Percentiles rank a stretch among this genome's conserved stretches.
Evolutionary conservation across 2,888 invertebrate genomes (phyloP).

Genomic region (Lasioglossum malachurum): DNA sequence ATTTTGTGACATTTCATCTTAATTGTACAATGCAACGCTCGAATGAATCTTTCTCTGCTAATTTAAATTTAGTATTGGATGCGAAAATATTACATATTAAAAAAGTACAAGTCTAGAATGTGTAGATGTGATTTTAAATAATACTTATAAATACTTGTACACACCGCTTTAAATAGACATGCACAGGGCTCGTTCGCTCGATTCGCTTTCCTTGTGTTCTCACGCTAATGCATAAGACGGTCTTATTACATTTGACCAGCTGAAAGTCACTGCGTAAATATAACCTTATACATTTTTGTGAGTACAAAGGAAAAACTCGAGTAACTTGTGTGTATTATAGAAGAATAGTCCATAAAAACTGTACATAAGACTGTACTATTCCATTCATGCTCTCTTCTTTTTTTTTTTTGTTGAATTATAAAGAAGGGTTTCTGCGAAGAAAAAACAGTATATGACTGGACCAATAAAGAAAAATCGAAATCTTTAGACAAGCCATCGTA

Average conservation of each 20-base stretch:
- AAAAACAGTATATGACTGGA: conserved; percentile 80
- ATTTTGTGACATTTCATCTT: conserved; percentile 15
- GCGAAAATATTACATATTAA: background rate
- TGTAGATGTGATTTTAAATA: background rate
- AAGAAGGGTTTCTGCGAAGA: conserved; percentile 82
- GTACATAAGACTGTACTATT: background rate
- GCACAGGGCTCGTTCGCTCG: background rate
- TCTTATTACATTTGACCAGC: background rate
- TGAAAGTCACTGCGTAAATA: background rate
- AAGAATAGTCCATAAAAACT: background rate
- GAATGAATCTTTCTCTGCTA: background rate
- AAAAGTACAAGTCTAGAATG: background rate
- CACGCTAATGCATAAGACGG: background rate
- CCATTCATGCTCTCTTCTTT: conserved; percentile 1
- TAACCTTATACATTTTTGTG: background rate
- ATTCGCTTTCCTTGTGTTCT: background rate
- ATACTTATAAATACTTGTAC: background rate
- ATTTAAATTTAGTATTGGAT: background rate
- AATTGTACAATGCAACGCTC: background rate
- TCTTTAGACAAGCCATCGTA: conserved; percentile 81
- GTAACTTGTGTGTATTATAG: background rate
- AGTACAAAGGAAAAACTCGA: conserved; percentile 1
- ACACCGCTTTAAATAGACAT: background rate
- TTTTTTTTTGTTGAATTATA: conserved; percentile 43
- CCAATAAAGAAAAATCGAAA: conserved; percentile 83